These are phyloP conservation scores for Trachelus troglodyta DNA, from an alignment of 2,888 invertebrate species.

Conservation along the genomic window DNA sequence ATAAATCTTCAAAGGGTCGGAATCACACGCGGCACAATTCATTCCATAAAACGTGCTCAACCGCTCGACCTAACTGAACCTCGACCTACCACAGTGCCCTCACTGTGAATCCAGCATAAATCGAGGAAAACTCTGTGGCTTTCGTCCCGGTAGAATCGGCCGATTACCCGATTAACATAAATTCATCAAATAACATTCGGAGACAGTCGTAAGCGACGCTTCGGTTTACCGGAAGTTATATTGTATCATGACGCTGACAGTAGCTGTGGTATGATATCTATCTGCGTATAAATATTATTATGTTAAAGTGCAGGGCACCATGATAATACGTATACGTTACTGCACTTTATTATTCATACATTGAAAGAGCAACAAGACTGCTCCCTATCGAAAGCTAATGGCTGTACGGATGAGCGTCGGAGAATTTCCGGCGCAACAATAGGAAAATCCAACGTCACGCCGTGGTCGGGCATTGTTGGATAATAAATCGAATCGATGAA, in stretches of 20 bases:
- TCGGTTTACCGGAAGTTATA: not conserved
- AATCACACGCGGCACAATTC: slow-evolving; percentile 20
- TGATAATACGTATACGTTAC: not conserved
- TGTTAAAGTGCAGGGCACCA: not conserved
- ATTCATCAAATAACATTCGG: not conserved
- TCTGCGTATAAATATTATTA: not conserved
- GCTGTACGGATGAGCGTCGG: not conserved
- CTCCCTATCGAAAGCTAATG: not conserved
- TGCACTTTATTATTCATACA: not conserved
- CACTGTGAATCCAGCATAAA: not conserved
- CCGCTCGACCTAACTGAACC: not conserved
- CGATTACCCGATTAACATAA: not conserved
- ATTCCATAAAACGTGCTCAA: slow-evolving; percentile 12
- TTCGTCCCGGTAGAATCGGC: not conserved
- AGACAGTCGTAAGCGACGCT: not conserved
- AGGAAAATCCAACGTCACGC: not conserved
- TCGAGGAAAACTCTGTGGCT: not conserved
- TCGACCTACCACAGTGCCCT: not conserved
- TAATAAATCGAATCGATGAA: slow-evolving; percentile 5
- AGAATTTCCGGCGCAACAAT: not conserved
- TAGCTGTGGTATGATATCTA: too few relatives aligned
- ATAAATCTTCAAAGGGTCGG: slow-evolving; percentile 16
- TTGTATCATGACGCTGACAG: not conserved
- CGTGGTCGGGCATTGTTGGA: not conserved
- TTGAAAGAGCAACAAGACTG: not conserved